Percentiles rank a stretch among this genome's conserved stretches.
These are phyloP conservation scores for Austrofundulus limnaeus DNA, from an alignment of 2,113 vertebrate species.

Conservation along the genomic window DNA sequence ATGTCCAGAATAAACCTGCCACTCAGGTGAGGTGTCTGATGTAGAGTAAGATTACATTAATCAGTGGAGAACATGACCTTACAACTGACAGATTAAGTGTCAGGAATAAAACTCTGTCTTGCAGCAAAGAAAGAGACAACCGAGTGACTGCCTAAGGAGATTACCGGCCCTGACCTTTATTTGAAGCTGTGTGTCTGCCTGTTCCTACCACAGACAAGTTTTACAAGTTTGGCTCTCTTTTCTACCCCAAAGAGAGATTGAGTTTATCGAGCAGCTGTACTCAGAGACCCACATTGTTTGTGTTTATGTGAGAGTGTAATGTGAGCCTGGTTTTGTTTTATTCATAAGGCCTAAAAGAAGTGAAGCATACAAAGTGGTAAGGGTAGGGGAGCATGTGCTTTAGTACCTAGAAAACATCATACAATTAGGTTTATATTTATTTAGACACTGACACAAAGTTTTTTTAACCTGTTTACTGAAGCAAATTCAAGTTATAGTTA, in stretches of 20 bases:
- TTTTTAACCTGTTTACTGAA: no score
- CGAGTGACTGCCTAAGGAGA: conserved; percentile 66
- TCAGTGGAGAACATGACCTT: conserved; percentile 77
- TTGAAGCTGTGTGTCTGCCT: conserved; percentile 55
- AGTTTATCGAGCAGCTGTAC: conserved; percentile 53
- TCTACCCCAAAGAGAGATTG: conserved; percentile 54
- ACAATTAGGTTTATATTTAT: conserved; percentile 7
- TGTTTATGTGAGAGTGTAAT: conserved; percentile 9
- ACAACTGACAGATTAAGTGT: conserved; percentile 73
- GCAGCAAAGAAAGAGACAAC: conserved; percentile 62
- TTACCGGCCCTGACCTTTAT: conserved; percentile 74
- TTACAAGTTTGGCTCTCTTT: conserved; percentile 64
- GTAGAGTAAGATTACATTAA: conserved; percentile 77
- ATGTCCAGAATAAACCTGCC: conserved; percentile 36
- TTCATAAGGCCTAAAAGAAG: conserved; percentile 18
- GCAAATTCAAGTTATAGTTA: no score
- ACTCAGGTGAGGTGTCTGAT: conserved; percentile 67
- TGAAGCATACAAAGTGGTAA: conserved; percentile 2
- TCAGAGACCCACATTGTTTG: conserved; percentile 49
- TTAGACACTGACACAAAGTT: no score
- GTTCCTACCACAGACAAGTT: conserved; percentile 57
- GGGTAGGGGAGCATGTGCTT: not conserved
- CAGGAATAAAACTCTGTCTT: conserved; percentile 69
- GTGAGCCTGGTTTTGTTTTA: not conserved
- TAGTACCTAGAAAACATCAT: not conserved